Conservation (phyloP, 2,888 invertebrate genomes). For the Pediacus dermestoides region DNA sequence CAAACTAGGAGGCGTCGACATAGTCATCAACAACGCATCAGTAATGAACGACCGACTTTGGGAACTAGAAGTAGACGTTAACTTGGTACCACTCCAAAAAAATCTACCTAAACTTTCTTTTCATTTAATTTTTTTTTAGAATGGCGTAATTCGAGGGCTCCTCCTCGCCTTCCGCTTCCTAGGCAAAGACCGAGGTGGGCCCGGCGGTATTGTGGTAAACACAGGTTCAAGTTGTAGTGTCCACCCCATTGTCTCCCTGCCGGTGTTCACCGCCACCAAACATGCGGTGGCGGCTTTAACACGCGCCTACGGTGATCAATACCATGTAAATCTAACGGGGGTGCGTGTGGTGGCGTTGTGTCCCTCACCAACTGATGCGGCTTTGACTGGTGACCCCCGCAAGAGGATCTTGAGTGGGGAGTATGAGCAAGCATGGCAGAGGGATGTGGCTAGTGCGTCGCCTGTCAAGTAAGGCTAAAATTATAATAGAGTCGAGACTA, state of each 20-base stretch:
- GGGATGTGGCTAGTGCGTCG: slow-evolving; percentile 61
- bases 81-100: slow-evolving; percentile 69
- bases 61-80: slow-evolving; percentile 57
- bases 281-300: slow-evolving; percentile 72
- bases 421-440: slow-evolving; percentile 70
- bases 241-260: slow-evolving; percentile 67
- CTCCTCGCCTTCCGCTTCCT: slow-evolving; percentile 70
- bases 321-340: slow-evolving; percentile 69
- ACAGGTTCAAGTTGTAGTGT: slow-evolving; percentile 70
- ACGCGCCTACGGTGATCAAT: slow-evolving; percentile 70
- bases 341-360: slow-evolving; percentile 69
- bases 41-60: slow-evolving; percentile 45
- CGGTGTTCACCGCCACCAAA: slow-evolving; percentile 75
- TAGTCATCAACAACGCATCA: slow-evolving; percentile 58
- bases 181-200: slow-evolving; percentile 71
- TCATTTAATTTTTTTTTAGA: slow-evolving; percentile 49
- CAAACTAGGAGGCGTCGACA: slow-evolving; percentile 69
- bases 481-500: too few relatives aligned
- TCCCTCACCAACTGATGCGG: slow-evolving; percentile 66
- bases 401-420: slow-evolving; percentile 68
- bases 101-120: slow-evolving; percentile 12
- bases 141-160: slow-evolving; percentile 73
- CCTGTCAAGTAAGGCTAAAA: slow-evolving; percentile 59
- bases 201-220: slow-evolving; percentile 73
- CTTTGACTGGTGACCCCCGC: slow-evolving; percentile 63